Evolutionary conservation across 2,888 invertebrate species (phyloP).

Genomic region (Coecobrya sp.): DNA sequence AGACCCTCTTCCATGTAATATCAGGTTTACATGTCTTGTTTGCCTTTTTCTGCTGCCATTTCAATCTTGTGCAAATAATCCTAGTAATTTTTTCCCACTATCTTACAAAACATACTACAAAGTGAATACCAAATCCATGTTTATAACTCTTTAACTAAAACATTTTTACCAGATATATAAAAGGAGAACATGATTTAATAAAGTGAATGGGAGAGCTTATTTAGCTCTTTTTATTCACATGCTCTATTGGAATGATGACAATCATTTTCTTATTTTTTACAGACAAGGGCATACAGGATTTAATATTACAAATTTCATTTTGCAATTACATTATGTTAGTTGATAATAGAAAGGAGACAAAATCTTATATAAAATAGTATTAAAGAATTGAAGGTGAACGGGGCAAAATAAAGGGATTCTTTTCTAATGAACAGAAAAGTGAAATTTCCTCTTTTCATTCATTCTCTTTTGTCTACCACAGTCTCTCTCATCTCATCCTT

Average conservation of each 20-base stretch:
- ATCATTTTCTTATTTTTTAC: not conserved
- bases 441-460: constrained; percentile 68
- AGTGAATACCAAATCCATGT: not conserved
- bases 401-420: constrained; percentile 31
- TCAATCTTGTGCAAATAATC: constrained; percentile 7
- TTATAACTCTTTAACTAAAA: not conserved
- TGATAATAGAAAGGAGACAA: no score
- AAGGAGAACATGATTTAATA: not conserved
- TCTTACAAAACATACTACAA: not conserved
- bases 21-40: constrained; percentile 4
- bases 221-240: not conserved
- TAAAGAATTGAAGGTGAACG: constrained; percentile 6
- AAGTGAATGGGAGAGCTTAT: not conserved
- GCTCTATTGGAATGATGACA: not conserved
- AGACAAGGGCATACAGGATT: no score
- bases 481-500: not conserved
- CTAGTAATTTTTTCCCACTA: not conserved
- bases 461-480: not conserved
- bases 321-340: no score
- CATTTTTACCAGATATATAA: not conserved
- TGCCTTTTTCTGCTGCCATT: constrained; percentile 21
- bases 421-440: constrained; percentile 59
- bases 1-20: not conserved
- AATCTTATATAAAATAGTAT: no score
- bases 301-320: no score